phyloP scores from a whole-genome alignment of 1,140 invertebrate genomes.

The Bombus sibiricus region DNA sequence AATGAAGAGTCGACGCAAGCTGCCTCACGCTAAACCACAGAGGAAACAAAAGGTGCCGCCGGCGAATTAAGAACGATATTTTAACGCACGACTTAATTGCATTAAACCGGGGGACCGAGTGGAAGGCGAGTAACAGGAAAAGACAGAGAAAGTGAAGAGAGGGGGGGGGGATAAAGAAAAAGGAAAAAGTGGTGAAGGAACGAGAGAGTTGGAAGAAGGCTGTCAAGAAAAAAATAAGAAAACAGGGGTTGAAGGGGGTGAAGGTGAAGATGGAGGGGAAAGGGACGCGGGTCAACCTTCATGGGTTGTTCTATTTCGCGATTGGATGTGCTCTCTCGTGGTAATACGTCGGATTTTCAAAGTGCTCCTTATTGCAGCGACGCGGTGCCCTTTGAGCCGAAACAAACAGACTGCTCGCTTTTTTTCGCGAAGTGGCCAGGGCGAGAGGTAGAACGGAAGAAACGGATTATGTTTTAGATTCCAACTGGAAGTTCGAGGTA shows the following conservation, averaged over 20 bases:
- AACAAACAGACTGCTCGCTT: constrained; percentile 49
- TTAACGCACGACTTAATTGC: constrained; percentile 76
- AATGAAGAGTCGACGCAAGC: constrained; percentile 13
- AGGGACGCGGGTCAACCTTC: constrained; percentile 45
- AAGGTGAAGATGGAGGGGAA: not conserved
- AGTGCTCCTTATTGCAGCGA: constrained; percentile 44
- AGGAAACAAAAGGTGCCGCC: constrained; percentile 69
- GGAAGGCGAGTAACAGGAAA: constrained; percentile 37
- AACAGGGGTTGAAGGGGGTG: not conserved
- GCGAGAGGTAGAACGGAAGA: constrained; percentile 34
- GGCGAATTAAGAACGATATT: constrained; percentile 76
- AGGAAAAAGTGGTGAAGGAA: not conserved
- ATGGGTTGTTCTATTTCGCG: constrained; percentile 51
- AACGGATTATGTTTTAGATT: constrained; percentile 57
- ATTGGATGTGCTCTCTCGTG: constrained; percentile 47
- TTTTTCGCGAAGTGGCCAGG: constrained; percentile 45
- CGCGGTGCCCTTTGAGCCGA: constrained; percentile 47
- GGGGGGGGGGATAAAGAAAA: not conserved
- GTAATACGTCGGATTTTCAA: constrained; percentile 53
- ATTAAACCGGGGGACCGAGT: constrained; percentile 65
- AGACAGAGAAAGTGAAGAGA: not conserved
- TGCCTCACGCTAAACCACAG: constrained; percentile 55
- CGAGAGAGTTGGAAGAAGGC: not conserved
- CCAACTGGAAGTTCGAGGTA: constrained; percentile 22
- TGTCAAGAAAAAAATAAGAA: constrained; percentile 50